Base-by-base conservation (phyloP, 2,888 invertebrate genomes). In the Aporophyla nigra region DNA sequence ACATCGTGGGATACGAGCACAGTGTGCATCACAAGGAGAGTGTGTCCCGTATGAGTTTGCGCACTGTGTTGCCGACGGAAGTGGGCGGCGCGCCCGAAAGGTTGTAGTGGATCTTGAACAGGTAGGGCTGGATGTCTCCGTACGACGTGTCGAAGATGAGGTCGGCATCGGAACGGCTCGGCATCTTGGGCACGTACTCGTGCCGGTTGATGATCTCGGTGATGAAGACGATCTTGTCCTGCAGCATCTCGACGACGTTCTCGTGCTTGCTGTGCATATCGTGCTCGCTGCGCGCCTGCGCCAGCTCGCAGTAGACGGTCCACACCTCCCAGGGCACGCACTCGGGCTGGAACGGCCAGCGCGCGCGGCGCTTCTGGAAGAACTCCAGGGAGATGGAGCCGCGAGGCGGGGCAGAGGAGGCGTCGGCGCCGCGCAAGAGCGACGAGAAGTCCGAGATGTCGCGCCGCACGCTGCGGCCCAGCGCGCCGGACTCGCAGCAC, bases 291-390 rank as follows among this genome's bases (percentile, higher is more conserved):
- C 98, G 98, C 71, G 99, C 97, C 89, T 98, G 98, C 46, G 99
- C 98, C 58, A 99, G 97, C 93, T 99, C 99, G 86, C 99, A 97
- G 89, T 98, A 98, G 10, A 99, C 97, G 54, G 99, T 99, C 99
- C 99, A 99, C 74, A 99, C 99, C 94, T 99, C 99, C 99, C 99
- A 99, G 0, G 99, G 99, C 91, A 99, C 98, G 92, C 98, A 98
- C 92, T 99, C 99, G 12, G 98, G 97, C 85, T 98, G 98, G 93
- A 99, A 99, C 49, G 98, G 97, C 99, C 99, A 99, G 72, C 98
- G 97, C 73, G 98, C 98, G 90, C 98, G 98, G 88, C 99, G 98
- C 94, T 98, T 98, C 94, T 99, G 99, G 96, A 98, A 99, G 97
- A 99, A 99, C 94, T 99, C 99, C 86, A 99, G 97, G 78, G 98